Evolutionary conservation across 2,113 vertebrate genomes (phyloP).

Genomic region (Blennius ocellaris): DNA sequence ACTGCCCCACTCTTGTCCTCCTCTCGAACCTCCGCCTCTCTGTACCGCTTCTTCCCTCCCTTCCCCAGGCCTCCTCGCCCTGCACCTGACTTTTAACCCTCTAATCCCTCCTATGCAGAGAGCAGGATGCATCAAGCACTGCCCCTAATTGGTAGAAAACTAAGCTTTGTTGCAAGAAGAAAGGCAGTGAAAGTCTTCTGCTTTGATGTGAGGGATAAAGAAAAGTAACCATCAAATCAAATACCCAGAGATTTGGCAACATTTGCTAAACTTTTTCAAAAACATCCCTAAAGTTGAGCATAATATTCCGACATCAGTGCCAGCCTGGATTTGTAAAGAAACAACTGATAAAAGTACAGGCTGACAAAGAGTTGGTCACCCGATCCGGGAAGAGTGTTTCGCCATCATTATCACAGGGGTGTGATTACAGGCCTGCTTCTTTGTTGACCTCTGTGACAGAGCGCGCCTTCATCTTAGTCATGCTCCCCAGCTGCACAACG

Average conservation of each 20-base stretch:
- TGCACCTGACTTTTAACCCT: slow-evolving; percentile 81
- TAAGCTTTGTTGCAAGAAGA: not conserved
- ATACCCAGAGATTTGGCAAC: too few species aligned
- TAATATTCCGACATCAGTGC: slow-evolving; percentile 19
- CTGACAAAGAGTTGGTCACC: slow-evolving; percentile 34
- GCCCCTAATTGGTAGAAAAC: slow-evolving; percentile 68
- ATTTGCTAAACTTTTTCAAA: too few species aligned
- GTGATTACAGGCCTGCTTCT: slow-evolving; percentile 47
- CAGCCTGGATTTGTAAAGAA: slow-evolving; percentile 50
- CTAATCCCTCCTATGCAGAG: slow-evolving; percentile 71
- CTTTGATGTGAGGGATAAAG: slow-evolving; percentile 1
- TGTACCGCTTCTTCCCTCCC: slow-evolving; percentile 23
- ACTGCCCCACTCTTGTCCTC: slow-evolving; percentile 40
- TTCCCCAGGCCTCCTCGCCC: slow-evolving; percentile 61
- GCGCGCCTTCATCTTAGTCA: slow-evolving; percentile 8
- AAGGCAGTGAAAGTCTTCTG: slow-evolving; percentile 16
- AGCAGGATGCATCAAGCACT: slow-evolving; percentile 32
- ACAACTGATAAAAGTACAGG: slow-evolving; percentile 7
- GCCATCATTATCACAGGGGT: slow-evolving; percentile 26
- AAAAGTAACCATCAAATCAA: not conserved
- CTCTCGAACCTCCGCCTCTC: slow-evolving; percentile 30
- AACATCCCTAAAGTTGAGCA: too few species aligned
- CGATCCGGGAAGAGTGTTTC: slow-evolving; percentile 35
- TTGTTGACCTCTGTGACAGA: slow-evolving; percentile 46
- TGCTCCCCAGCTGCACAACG: slow-evolving; percentile 38